Base-by-base conservation (phyloP, 2,113 vertebrate species). In the Diphyllodes magnificus region DNA sequence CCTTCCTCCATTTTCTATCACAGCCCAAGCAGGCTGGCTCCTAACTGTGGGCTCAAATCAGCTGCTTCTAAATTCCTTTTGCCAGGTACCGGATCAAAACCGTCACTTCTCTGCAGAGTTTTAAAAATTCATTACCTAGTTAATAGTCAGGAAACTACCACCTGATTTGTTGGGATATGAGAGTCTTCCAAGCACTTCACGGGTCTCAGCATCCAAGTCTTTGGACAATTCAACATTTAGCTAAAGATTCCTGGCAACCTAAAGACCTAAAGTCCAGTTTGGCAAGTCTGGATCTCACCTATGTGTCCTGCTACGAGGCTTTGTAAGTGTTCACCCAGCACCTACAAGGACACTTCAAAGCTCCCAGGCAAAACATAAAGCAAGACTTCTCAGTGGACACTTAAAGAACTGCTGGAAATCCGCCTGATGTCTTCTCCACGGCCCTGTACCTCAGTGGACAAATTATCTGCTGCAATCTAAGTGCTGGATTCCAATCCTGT, bases 351-450 rank as follows among this genome's bases (percentile, higher is more conserved):
- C 49, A 50, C 30, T 28, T 31, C 4, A 40, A 33, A 87, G 40
- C 28, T 72, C 49, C 31, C 51, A 53, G 72, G 24, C 44, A 47
- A 53, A 83, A 49, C 31, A 50, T 1, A 61, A 51, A 61, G 45
- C 28, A 51, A 75, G 61, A 35, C 12, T 57, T 82, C 6, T 7
- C 22, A 25, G 35, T 0, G 68, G 69, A 61, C 23, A 16, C 44
- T 16, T 35, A 6, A 35, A 64, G 40, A 86, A 49, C 40, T n/a
- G 42, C n/a, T 88, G 75, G 33, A 86, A 73, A 73, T 53, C 18
- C 0, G 0, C n/a, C 49, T 39, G 37, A n/a, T 1, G 1, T 14
- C 42, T 69, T 44, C 81, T 63, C 68, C 35, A 33, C n/a, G 35
- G 68, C 47, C 17, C 54, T 30, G 45, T 19, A 61, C 30, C 82